Conservation (phyloP, 2,888 invertebrate genomes). For the Baccha elongata region DNA sequence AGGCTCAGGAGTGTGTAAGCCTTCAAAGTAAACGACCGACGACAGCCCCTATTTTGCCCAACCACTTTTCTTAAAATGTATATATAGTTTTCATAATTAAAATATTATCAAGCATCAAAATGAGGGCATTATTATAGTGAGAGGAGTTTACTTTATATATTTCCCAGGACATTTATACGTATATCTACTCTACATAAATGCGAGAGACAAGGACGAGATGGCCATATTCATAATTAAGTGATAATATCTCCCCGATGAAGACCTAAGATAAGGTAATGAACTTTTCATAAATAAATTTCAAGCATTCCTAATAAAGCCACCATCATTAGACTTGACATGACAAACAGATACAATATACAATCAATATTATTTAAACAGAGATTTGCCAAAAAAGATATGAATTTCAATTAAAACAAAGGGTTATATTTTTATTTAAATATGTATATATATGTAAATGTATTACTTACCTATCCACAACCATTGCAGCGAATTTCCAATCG, state of each 20-base stretch:
- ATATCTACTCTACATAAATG: neutral
- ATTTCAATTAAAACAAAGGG: too few species aligned
- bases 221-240: constrained; percentile 58
- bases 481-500: constrained; percentile 99
- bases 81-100: constrained; percentile 61
- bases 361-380: neutral
- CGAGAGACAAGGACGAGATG: neutral
- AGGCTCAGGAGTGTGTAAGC: constrained; percentile 34
- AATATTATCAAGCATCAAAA: constrained; percentile 68
- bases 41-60: neutral
- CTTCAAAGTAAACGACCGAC: constrained; percentile 49
- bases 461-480: constrained; percentile 95
- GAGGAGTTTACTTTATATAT: constrained; percentile 24
- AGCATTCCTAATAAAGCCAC: constrained; percentile 12
- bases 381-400: too few species aligned
- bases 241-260: constrained; percentile 60
- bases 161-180: constrained; percentile 47
- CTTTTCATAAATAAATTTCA: constrained; percentile 56
- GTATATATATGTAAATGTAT: too few species aligned
- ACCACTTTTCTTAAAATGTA: neutral
- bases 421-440: too few species aligned
- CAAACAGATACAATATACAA: neutral
- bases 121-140: constrained; percentile 25
- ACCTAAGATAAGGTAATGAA: constrained; percentile 58
- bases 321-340: neutral